phyloP scores from a whole-genome alignment of 2,888 invertebrate genomes.

The Tetragonisca angustula region DNA sequence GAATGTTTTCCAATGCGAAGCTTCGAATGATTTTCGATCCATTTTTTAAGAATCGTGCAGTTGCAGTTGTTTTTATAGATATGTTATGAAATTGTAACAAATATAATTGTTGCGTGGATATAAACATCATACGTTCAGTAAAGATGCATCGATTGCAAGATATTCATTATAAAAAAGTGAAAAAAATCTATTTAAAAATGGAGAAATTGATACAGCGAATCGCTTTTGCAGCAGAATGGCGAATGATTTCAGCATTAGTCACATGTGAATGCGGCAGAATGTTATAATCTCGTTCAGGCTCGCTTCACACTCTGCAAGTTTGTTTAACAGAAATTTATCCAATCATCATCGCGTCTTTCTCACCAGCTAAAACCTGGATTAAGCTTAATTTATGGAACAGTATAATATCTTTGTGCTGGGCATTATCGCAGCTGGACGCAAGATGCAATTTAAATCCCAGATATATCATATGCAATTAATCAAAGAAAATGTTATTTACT shows the following conservation, averaged over 20 bases:
- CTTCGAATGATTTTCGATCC: too few relatives aligned
- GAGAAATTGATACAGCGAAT: neutral
- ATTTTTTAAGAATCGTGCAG: too few relatives aligned
- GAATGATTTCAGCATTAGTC: conserved; percentile 17
- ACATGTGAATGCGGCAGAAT: neutral
- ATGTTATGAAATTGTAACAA: neutral
- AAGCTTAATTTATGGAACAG: conserved; percentile 16
- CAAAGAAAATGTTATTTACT: neutral
- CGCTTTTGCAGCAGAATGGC: neutral
- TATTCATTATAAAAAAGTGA: neutral
- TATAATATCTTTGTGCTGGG: neutral
- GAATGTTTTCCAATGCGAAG: too few relatives aligned
- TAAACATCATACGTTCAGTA: neutral
- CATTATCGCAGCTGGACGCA: neutral
- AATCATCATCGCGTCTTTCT: conserved; percentile 16
- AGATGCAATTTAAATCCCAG: neutral
- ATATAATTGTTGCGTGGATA: neutral
- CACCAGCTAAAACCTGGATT: neutral
- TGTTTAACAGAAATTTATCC: conserved; percentile 31
- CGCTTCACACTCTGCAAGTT: neutral
- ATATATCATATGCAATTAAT: neutral
- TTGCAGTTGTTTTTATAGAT: too few relatives aligned
- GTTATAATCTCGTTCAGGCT: neutral
- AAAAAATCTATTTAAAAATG: neutral
- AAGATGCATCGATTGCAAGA: neutral